Evolutionary conservation across 2,113 vertebrate genomes (phyloP).

Genomic region (Tamias sibiricus): DNA sequence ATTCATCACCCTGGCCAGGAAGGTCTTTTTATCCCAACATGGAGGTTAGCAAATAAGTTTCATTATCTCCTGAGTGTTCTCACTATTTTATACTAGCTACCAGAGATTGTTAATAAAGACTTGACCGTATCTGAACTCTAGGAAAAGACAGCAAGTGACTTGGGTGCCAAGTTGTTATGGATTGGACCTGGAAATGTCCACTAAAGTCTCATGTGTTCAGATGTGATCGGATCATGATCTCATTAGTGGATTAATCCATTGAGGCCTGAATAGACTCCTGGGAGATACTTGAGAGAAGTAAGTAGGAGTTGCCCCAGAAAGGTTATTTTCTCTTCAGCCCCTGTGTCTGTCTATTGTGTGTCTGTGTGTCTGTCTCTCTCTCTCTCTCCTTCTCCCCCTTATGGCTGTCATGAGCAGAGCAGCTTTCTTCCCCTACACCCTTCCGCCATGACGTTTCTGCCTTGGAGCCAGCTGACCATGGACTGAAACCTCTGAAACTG

Average conservation of each 20-base stretch:
- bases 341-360: not conserved
- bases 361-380: too few relatives aligned
- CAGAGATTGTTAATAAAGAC: not conserved
- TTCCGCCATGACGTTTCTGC: not conserved
- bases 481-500: not conserved
- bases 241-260: not conserved
- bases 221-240: not conserved
- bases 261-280: not conserved
- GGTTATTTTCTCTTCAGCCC: not conserved
- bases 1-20: not conserved
- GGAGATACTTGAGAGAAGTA: not conserved
- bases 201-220: not conserved
- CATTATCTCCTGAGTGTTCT: not conserved
- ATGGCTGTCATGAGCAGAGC: not conserved
- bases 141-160: not conserved
- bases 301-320: not conserved
- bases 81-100: not conserved
- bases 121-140: not conserved
- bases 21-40: not conserved
- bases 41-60: not conserved
- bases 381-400: too few relatives aligned
- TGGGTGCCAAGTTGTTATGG: not conserved
- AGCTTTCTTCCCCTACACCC: not conserved
- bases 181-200: not conserved
- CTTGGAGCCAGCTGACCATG: not conserved